A percentile compares a stretch with the other conserved stretches of the same genome.
Evolutionary conservation across 2,888 invertebrate genomes (phyloP).

Genomic region (Sarcophaga variegata): DNA sequence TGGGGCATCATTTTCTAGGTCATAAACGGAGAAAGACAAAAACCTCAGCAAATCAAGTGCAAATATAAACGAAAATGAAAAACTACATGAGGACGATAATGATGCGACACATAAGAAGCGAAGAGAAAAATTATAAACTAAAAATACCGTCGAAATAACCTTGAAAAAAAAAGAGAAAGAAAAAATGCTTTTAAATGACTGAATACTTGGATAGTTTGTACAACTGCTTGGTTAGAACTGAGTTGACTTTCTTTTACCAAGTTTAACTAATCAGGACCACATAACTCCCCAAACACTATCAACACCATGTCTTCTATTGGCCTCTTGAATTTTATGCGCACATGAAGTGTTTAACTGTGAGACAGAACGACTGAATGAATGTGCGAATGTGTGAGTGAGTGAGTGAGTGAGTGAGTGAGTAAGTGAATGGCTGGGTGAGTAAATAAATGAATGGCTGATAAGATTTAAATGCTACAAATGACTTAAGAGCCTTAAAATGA

Average conservation of each 20-base stretch:
- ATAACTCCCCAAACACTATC: background rate
- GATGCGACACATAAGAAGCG: background rate
- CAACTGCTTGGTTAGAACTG: background rate
- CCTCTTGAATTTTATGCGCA: slow-evolving; percentile 18
- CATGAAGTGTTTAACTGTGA: slow-evolving; percentile 1
- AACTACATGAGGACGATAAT: slow-evolving; percentile 1
- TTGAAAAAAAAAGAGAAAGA: slow-evolving; percentile 20
- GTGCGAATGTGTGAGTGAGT: background rate
- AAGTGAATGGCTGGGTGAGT: background rate
- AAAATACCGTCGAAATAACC: slow-evolving; percentile 49
- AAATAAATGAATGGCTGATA: slow-evolving; percentile 15
- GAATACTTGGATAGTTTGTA: background rate
- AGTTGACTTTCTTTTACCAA: slow-evolving; percentile 16
- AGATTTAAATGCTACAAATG: slow-evolving; percentile 60
- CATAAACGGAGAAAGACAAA: slow-evolving; percentile 36
- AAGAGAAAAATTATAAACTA: slow-evolving; percentile 22
- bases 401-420: background rate
- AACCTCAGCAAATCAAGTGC: slow-evolving; percentile 45
- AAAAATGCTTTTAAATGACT: slow-evolving; percentile 6
- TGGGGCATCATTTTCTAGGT: slow-evolving; percentile 53
- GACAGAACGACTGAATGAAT: background rate
- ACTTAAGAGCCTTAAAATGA: slow-evolving; percentile 51
- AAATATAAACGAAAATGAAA: slow-evolving; percentile 17
- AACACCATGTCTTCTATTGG: background rate
- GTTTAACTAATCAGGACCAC: slow-evolving; percentile 15